Conservation (phyloP, 2,797 vertebrate genomes). For the Neosilurus hyrtlii region DNA sequence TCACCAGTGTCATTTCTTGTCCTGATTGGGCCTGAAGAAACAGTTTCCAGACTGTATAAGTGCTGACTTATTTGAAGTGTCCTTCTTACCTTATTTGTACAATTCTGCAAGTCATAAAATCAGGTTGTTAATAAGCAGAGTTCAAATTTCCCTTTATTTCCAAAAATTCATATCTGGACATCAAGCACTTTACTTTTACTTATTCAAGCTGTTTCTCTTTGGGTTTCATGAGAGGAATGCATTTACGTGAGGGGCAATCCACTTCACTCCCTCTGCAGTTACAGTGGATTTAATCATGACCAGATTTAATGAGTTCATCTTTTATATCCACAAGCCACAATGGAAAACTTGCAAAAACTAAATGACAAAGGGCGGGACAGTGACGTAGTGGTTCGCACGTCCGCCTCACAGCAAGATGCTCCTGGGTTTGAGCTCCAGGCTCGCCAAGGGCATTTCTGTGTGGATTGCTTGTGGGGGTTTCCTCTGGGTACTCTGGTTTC, state of each 20-base stretch:
- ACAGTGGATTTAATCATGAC: neutral
- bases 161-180: neutral
- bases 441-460: no score
- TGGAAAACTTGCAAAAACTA: neutral
- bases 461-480: no score
- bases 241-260: neutral
- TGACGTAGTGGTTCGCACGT: no score
- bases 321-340: neutral
- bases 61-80: neutral
- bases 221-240: neutral
- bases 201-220: neutral
- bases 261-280: neutral
- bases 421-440: no score
- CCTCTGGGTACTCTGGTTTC: no score
- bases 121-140: neutral
- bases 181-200: neutral
- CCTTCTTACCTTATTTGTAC: slow-evolving; percentile 56
- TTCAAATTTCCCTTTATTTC: neutral
- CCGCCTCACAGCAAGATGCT: no score
- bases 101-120: slow-evolving; percentile 55
- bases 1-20: slow-evolving; percentile 51
- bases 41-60: slow-evolving; percentile 44
- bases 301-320: neutral
- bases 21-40: slow-evolving; percentile 63
- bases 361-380: neutral